These are phyloP conservation scores for Leptopterna dolabrata DNA, from an alignment of 2,888 invertebrate species.

Conservation along the genomic window DNA sequence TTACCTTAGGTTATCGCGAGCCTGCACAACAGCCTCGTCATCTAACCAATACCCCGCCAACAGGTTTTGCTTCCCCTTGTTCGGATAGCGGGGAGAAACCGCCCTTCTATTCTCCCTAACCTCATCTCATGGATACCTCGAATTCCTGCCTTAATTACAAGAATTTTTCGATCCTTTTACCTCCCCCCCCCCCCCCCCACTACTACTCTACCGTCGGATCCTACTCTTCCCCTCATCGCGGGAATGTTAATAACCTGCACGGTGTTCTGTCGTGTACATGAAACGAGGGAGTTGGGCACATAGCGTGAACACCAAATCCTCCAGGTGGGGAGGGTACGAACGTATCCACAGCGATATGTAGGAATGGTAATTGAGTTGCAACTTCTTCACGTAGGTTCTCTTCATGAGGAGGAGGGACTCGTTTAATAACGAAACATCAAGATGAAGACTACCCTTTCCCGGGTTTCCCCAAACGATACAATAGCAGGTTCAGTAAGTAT, in stretches of 20 bases:
- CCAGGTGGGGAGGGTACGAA: not conserved
- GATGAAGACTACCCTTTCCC: too few species aligned
- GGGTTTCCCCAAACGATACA: too few species aligned
- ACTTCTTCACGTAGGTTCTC: not conserved
- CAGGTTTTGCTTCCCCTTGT: not conserved
- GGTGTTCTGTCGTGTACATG: not conserved
- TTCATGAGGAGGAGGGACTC: too few species aligned
- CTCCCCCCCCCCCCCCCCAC: not conserved
- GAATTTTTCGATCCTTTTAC: conserved; percentile 26
- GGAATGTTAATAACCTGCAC: conserved; percentile 6
- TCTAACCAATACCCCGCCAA: not conserved
- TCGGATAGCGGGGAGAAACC: not conserved
- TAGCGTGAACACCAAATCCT: not conserved
- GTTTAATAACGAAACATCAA: too few species aligned
- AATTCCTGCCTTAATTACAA: conserved; percentile 34
- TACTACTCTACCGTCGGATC: too few species aligned
- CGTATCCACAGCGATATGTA: not conserved
- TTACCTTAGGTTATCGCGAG: not conserved
- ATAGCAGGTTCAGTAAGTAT: too few species aligned
- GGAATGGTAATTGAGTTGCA: not conserved
- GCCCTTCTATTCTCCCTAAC: not conserved
- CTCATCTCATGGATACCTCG: conserved; percentile 38
- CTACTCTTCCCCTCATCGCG: not conserved
- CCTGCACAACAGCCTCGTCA: not conserved
- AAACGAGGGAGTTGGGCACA: not conserved